phyloP scores from a whole-genome alignment of 23 tunicate species.

The Oikopleura vanhoeffeni region DNA sequence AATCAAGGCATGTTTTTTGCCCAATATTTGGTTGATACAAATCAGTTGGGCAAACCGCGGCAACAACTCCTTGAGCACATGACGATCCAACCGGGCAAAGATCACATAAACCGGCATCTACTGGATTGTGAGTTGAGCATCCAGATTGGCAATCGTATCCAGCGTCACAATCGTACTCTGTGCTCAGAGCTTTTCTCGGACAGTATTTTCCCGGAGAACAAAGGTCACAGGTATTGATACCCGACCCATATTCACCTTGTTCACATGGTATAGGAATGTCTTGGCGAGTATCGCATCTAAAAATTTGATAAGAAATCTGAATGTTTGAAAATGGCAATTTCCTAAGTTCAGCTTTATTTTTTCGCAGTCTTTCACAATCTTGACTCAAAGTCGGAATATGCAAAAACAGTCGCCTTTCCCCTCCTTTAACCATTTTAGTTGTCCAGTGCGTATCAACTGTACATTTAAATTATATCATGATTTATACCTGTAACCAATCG shows the following conservation, averaged over 20 bases:
- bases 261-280: background rate
- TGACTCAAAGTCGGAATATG: too few relatives aligned
- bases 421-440: too few relatives aligned
- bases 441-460: too few relatives aligned
- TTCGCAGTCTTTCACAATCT: too few relatives aligned
- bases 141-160: background rate
- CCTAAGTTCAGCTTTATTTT: too few relatives aligned
- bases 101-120: background rate
- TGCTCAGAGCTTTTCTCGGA: background rate
- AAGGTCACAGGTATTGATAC: background rate
- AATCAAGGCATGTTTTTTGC: background rate
- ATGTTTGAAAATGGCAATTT: too few relatives aligned
- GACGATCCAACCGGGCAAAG: background rate
- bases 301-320: too few relatives aligned
- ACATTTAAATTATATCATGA: background rate
- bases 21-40: background rate
- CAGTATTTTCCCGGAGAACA: background rate
- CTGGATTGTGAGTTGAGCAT: background rate
- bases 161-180: background rate
- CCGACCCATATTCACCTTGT: background rate
- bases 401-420: too few relatives aligned
- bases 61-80: background rate
- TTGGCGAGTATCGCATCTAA: too few relatives aligned
- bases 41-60: background rate
- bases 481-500: slow-evolving; percentile 23